A percentile compares a stretch with the other conserved stretches of the same genome.
These are phyloP conservation scores for Spatulosminthurus flaviceps DNA, from an alignment of 2,888 invertebrate species.

Conservation along the genomic window DNA sequence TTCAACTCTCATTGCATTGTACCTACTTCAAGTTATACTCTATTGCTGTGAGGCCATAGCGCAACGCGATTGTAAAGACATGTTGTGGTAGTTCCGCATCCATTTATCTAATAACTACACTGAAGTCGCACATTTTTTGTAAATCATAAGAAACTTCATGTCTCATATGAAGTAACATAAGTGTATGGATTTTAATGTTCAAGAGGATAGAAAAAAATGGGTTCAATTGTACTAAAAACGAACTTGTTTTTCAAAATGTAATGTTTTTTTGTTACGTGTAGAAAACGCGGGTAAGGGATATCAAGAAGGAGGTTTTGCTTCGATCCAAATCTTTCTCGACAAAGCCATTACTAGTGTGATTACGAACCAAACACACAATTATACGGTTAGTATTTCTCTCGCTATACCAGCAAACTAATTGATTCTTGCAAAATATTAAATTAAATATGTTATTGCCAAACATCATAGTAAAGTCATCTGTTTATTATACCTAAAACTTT, in stretches of 20 bases:
- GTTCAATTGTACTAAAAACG: no score
- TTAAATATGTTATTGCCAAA: background rate
- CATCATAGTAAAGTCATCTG: background rate
- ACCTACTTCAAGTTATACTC: no score
- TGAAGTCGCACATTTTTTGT: no score
- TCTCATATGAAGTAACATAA: no score
- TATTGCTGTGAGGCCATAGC: no score
- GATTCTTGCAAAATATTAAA: constrained; percentile 1
- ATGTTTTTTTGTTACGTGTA: background rate
- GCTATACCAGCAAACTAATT: constrained; percentile 1
- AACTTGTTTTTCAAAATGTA: no score
- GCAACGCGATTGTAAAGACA: background rate
- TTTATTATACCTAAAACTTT: background rate
- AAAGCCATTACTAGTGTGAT: constrained; percentile 59
- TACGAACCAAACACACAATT: constrained; percentile 50
- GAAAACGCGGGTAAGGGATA: constrained; percentile 55
- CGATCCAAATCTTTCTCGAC: constrained; percentile 62
- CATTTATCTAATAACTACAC: constrained; percentile 1
- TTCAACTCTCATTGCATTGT: background rate
- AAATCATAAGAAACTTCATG: no score
- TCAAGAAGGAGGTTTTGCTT: constrained; percentile 55
- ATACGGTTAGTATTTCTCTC: constrained; percentile 50
- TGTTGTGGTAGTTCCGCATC: constrained; percentile 1
- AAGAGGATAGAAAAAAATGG: no score
- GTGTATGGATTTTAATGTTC: no score